phyloP scores from a whole-genome alignment of 2,888 invertebrate genomes.

The Scaptodrosophila latifasciaeformis region DNA sequence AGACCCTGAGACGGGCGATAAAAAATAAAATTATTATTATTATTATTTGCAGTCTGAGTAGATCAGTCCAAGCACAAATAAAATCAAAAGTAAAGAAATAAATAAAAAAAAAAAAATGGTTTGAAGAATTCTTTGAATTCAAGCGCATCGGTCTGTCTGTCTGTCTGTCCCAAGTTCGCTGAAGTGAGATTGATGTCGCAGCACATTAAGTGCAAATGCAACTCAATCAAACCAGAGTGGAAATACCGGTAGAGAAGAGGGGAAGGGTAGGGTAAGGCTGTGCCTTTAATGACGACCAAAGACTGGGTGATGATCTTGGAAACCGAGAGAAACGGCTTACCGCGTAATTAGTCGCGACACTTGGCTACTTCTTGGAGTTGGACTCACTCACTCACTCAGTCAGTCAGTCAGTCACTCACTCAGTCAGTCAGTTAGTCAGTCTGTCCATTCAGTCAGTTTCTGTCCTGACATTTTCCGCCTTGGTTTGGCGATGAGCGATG shows the following conservation, averaged over 20 bases:
- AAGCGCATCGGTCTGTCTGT: constrained; percentile 16
- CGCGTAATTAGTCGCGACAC: constrained; percentile 69
- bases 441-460: too few species aligned
- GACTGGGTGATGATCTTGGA: constrained; percentile 1
- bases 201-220: constrained; percentile 70
- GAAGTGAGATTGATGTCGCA: constrained; percentile 69
- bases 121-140: constrained; percentile 51
- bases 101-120: neutral
- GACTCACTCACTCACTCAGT: too few species aligned
- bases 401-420: too few species aligned
- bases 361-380: constrained; percentile 37
- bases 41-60: neutral
- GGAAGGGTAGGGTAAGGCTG: constrained; percentile 21
- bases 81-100: constrained; percentile 4
- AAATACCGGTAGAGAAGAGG: constrained; percentile 12
- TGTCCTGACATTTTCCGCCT: too few species aligned
- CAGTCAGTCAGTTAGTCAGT: too few species aligned
- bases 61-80: constrained; percentile 7
- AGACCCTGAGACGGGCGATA: neutral
- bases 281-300: constrained; percentile 53
- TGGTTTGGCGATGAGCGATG: constrained; percentile 67
- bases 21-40: neutral
- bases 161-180: constrained; percentile 3
- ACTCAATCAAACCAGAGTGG: constrained; percentile 65
- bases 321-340: constrained; percentile 20